Percentiles rank a stretch among this genome's conserved stretches.
Conservation (phyloP, 2,113 vertebrate genomes). For the Gambusia affinis region DNA sequence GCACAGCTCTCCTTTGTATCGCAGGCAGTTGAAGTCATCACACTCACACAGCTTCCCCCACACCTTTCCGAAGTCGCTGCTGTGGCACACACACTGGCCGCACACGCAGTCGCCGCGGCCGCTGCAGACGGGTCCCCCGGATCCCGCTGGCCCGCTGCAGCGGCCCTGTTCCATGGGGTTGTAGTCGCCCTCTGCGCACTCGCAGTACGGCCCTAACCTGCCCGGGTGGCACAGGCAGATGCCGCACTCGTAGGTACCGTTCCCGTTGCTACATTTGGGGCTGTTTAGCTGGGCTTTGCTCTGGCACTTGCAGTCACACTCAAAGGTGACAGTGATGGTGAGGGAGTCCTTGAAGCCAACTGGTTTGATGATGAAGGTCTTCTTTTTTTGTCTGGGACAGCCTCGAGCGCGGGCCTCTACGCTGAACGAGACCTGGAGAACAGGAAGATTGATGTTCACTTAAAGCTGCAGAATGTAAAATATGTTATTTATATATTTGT, state of each 20-base stretch:
- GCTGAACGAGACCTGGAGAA: slow-evolving; percentile 90
- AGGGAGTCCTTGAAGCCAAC: slow-evolving; percentile 95
- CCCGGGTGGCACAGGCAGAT: slow-evolving; percentile 89
- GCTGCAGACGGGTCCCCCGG: slow-evolving; percentile 82
- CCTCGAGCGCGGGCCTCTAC: slow-evolving; percentile 91
- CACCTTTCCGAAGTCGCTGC: slow-evolving; percentile 92
- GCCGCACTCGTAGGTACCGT: slow-evolving; percentile 92
- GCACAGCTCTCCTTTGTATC: slow-evolving; percentile 95
- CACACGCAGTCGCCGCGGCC: slow-evolving; percentile 93
- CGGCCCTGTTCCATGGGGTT: slow-evolving; percentile 86
- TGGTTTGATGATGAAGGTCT: slow-evolving; percentile 94
- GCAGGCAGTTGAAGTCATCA: slow-evolving; percentile 96
- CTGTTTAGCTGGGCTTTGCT: slow-evolving; percentile 77
- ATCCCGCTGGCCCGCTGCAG: slow-evolving; percentile 80
- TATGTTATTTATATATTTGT: too few relatives aligned
- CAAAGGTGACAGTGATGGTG: slow-evolving; percentile 84
- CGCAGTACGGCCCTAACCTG: slow-evolving; percentile 89
- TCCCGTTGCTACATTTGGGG: slow-evolving; percentile 83
- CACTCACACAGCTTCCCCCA: slow-evolving; percentile 96
- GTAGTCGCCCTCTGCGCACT: slow-evolving; percentile 93
- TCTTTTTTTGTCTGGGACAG: slow-evolving; percentile 85
- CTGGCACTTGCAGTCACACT: slow-evolving; percentile 91
- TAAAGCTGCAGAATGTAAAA: too few relatives aligned
- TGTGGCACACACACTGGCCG: slow-evolving; percentile 94
- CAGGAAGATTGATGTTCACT: neutral